phyloP scores from a whole-genome alignment of 2,888 invertebrate genomes.

The Ochropleura plecta region DNA sequence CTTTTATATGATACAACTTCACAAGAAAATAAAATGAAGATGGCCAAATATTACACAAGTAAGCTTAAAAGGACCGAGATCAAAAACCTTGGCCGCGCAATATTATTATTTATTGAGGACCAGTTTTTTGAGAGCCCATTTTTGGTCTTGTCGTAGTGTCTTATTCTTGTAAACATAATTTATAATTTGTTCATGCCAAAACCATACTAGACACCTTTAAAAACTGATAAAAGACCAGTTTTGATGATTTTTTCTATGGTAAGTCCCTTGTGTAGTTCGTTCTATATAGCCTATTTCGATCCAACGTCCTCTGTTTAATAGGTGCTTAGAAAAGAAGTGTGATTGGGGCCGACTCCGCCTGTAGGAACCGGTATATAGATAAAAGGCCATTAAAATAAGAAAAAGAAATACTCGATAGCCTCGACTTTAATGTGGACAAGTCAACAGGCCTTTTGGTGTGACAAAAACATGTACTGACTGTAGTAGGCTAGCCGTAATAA shows the following conservation, averaged over 20 bases:
- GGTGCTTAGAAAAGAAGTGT: constrained; percentile 9
- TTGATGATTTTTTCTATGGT: background rate
- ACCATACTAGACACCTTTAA: background rate
- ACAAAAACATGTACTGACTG: constrained; percentile 20
- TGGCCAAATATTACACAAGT: background rate
- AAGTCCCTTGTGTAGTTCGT: background rate
- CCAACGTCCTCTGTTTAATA: background rate
- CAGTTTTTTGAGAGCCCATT: constrained; percentile 17
- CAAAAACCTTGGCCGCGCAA: constrained; percentile 9
- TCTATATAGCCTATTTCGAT: background rate
- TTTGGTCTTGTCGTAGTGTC: background rate
- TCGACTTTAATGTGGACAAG: constrained; percentile 48
- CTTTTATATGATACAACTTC: background rate
- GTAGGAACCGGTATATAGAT: constrained; percentile 50
- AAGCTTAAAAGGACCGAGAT: constrained; percentile 15
- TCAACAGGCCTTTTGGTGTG: constrained; percentile 15
- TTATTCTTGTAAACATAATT: background rate
- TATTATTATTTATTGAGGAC: constrained; percentile 6
- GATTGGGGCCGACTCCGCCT: constrained; percentile 31
- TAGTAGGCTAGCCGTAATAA: constrained; percentile 18
- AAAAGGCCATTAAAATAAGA: constrained; percentile 30
- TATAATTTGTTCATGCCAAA: background rate
- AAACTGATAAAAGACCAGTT: background rate
- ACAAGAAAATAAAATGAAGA: background rate
- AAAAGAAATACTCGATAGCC: constrained; percentile 53